Evolutionary conservation across 2,797 vertebrate genomes (phyloP), one percentile per base, ranked within the genome.

Genomic region (Eremophila alpestris): DNA sequence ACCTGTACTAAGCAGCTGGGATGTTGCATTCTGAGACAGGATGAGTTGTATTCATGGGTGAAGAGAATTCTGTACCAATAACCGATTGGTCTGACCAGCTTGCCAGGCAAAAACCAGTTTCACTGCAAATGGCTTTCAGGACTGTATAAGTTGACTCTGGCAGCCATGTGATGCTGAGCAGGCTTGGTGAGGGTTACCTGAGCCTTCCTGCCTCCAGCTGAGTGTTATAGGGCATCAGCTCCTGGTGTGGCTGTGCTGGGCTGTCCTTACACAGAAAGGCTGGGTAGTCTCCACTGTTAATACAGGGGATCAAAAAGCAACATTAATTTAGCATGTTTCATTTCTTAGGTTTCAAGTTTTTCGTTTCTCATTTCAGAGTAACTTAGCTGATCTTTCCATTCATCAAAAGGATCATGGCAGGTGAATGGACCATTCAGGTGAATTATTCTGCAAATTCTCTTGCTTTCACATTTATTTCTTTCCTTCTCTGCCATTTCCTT

Each of bases 161-260:
- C 11, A 56, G 18, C 22, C 16, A 3, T 2, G 2, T 7, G 5
- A 30, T 48, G 36, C 43, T 2, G 1, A 24, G 32, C 2, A 1
- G 56, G 38, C 30, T 64, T 73, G 36, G 10, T 23, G n/a, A 8
- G 59, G 11, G 2, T 59, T 1, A 1, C 34, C 23, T 29, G 36
- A 54, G 19, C 63, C 27, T 36, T 59, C 38, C 40, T 65, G 38
- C 24, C 45, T 79, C 63, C 22, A 69, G 17, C 13, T 1, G 2
- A 13, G n/a, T 21, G 46, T 55, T 43, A 26, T 10, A 56, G 38
- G 18, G 16, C 2, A 10, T 49, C 4, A 1, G 20, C 55, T 89
- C 46, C 16, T 19, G 7, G 20, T 29, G 12, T 19, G 38, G 21
- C 29, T 81, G 3, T 6, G 2, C 27, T 51, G 32, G 11, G 6